Evolutionary conservation across 2,888 invertebrate genomes (phyloP).

Genomic region (Platycheirus albimanus): DNA sequence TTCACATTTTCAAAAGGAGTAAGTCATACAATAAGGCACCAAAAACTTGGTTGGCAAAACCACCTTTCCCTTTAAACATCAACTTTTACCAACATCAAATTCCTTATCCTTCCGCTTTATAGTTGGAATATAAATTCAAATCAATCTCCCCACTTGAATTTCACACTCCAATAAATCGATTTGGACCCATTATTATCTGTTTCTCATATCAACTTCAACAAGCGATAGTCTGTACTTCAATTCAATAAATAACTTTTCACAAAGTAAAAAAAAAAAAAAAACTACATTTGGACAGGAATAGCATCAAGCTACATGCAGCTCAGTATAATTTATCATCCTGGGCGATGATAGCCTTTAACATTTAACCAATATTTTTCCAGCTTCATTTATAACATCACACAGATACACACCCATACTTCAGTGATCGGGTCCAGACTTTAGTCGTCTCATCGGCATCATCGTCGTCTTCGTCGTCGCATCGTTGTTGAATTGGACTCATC

Average conservation of each 20-base stretch:
- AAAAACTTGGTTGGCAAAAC: too few relatives aligned
- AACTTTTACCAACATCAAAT: background rate
- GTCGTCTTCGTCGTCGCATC: too few relatives aligned
- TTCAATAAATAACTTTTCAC: conserved; percentile 69
- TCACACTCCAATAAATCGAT: conserved; percentile 57
- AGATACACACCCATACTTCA: conserved; percentile 7
- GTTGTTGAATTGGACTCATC: background rate
- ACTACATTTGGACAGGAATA: conserved; percentile 54
- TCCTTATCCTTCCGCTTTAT: background rate
- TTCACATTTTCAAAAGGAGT: too few relatives aligned
- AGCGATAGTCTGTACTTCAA: conserved; percentile 52
- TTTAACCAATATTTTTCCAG: conserved; percentile 68
- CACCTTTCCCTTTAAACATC: background rate
- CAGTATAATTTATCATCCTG: conserved; percentile 64
- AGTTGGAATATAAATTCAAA: conserved; percentile 1
- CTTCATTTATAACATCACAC: conserved; percentile 56
- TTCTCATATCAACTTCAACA: conserved; percentile 39
- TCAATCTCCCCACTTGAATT: conserved; percentile 29
- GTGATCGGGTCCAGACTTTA: conserved; percentile 14
- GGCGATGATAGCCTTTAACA: conserved; percentile 73
- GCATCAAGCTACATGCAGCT: too few relatives aligned
- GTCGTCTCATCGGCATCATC: background rate
- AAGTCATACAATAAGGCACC: too few relatives aligned
- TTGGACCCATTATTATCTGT: conserved; percentile 23
- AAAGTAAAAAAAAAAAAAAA: conserved; percentile 18